These are phyloP conservation scores for Cryptocephalus moraei DNA, from an alignment of 2,888 invertebrate genomes.

Conservation along the genomic window DNA sequence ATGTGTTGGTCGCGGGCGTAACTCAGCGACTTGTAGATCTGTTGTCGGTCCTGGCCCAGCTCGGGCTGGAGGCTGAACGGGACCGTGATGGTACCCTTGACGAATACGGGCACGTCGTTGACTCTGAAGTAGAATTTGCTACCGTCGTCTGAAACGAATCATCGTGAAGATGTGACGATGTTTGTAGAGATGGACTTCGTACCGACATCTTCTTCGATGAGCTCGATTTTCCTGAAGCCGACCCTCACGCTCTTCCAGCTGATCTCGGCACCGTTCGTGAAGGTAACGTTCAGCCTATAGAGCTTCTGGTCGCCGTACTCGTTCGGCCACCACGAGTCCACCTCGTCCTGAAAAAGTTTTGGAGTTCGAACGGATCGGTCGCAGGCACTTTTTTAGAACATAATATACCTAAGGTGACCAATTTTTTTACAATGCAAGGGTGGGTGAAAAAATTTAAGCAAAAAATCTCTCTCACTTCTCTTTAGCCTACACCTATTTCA, in stretches of 20 bases:
- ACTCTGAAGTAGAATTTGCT: background rate
- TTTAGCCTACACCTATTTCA: no score
- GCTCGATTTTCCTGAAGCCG: conserved; percentile 78
- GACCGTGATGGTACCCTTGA: background rate
- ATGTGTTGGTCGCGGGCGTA: background rate
- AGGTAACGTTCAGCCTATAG: conserved; percentile 54
- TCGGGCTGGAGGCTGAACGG: background rate
- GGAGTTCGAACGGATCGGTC: no score
- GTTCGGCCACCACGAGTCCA: conserved; percentile 89
- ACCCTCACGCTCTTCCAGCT: conserved; percentile 48
- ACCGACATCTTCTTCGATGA: conserved; percentile 55
- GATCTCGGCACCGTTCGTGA: conserved; percentile 32
- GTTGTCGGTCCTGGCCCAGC: background rate
- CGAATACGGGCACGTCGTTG: background rate
- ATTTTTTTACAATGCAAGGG: no score
- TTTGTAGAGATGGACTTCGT: background rate
- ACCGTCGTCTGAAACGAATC: background rate
- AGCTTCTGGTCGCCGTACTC: conserved; percentile 74
- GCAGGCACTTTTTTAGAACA: no score
- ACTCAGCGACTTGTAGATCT: background rate
- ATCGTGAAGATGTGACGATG: background rate
- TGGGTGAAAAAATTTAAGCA: no score
- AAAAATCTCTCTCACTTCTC: no score
- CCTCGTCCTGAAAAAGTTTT: conserved; percentile 17
- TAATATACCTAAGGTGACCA: no score